These are phyloP conservation scores for Pilophorus perplexus DNA, from an alignment of 2,888 invertebrate genomes.

Conservation along the genomic window DNA sequence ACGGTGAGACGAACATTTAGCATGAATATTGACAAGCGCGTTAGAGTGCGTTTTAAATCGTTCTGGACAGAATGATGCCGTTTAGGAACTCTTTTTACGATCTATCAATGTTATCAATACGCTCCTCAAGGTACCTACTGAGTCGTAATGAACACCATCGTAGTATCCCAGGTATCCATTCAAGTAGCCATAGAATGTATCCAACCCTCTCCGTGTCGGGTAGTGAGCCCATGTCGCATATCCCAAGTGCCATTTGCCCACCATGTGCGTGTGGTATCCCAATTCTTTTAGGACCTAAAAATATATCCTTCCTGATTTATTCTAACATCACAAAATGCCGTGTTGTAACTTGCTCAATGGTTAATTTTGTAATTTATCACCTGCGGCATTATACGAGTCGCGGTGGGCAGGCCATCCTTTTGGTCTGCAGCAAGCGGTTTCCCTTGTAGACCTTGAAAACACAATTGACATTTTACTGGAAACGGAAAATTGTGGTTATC, in stretches of 20 bases:
- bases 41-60: no score
- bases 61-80: no score
- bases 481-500: no score
- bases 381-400: slow-evolving; percentile 67
- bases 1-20: no score
- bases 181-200: slow-evolving; percentile 74
- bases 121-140: no score
- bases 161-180: slow-evolving; percentile 75
- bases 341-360: background rate
- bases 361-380: slow-evolving; percentile 12
- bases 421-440: slow-evolving; percentile 60
- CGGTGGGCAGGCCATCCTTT: slow-evolving; percentile 65
- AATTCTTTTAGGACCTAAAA: slow-evolving; percentile 58
- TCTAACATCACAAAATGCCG: background rate
- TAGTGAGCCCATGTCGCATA: slow-evolving; percentile 67
- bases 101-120: no score
- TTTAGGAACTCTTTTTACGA: no score
- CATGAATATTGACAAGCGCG: no score
- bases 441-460: slow-evolving; percentile 64
- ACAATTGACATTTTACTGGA: background rate
- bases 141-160: slow-evolving; percentile 52
- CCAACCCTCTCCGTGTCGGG: slow-evolving; percentile 73
- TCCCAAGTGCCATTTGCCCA: slow-evolving; percentile 91
- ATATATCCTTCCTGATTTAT: background rate
- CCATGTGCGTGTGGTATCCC: slow-evolving; percentile 75